Evolutionary conservation across 1,140 invertebrate species (phyloP).

Genomic region (Neotoxoptera formosana): DNA sequence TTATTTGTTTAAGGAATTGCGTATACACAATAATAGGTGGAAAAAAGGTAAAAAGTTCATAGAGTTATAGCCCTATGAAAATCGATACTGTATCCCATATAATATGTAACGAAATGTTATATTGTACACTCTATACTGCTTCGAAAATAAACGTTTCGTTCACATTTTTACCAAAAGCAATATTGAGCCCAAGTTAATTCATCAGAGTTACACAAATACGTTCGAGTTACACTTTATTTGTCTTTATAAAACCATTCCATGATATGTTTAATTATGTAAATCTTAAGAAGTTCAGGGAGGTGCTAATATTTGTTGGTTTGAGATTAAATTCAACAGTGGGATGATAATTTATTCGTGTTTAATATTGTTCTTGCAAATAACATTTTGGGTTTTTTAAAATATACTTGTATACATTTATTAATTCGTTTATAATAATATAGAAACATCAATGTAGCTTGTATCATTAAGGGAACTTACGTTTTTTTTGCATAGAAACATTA

Average conservation of each 20-base stretch:
- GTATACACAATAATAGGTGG: background rate
- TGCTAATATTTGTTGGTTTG: background rate
- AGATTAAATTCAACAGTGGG: background rate
- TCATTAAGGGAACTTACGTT: background rate
- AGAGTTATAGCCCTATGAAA: background rate
- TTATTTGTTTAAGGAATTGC: background rate
- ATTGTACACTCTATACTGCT: background rate
- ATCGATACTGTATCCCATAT: background rate
- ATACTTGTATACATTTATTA: background rate
- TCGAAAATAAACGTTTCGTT: background rate
- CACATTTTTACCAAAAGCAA: background rate
- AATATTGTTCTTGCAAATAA: background rate
- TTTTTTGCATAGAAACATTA: background rate
- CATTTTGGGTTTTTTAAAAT: background rate
- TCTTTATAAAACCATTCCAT: background rate
- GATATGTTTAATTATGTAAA: background rate
- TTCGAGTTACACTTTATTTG: background rate
- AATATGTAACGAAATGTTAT: background rate
- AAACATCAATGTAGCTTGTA: too few species aligned
- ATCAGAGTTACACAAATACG: background rate
- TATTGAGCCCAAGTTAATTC: background rate
- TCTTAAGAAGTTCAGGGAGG: background rate
- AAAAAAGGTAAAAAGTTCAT: background rate
- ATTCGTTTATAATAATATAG: too few species aligned
- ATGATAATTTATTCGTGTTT: constrained; percentile 19